Evolutionary conservation across 2,797 vertebrate genomes (phyloP).

Genomic region (Strix occidentalis): DNA sequence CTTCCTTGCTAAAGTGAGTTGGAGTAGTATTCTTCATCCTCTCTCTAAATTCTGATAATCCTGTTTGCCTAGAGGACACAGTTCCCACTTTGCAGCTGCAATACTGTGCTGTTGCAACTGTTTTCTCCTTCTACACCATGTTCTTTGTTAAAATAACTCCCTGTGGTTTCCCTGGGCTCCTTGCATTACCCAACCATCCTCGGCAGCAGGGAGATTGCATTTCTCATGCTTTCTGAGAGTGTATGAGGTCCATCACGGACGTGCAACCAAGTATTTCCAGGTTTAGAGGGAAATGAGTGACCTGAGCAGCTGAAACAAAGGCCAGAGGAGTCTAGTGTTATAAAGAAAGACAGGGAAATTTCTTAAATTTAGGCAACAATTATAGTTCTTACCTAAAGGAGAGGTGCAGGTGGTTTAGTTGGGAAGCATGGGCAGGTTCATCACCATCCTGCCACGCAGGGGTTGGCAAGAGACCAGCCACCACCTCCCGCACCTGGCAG

Average conservation of each 20-base stretch:
- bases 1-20: neutral
- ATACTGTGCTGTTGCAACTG: neutral
- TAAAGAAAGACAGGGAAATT: neutral
- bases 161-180: neutral
- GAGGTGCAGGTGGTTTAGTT: neutral
- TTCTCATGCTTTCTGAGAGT: neutral
- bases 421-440: neutral
- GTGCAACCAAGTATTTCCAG: accelerated
- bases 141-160: neutral
- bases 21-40: neutral
- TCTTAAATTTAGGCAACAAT: neutral
- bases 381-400: neutral
- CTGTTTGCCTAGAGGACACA: neutral
- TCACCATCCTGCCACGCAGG: accelerated
- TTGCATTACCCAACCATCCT: neutral
- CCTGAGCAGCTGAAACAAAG: neutral
- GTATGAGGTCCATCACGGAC: accelerated
- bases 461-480: neutral
- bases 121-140: neutral
- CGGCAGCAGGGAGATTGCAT: neutral
- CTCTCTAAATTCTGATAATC: neutral
- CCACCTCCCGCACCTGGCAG: neutral
- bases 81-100: neutral
- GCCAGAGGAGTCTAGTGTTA: neutral
- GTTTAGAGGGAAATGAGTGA: neutral